A percentile compares a stretch with the other conserved stretches of the same genome.
Evolutionary conservation across 2,888 invertebrate species (phyloP).

Genomic region (Acrocera orbiculus): DNA sequence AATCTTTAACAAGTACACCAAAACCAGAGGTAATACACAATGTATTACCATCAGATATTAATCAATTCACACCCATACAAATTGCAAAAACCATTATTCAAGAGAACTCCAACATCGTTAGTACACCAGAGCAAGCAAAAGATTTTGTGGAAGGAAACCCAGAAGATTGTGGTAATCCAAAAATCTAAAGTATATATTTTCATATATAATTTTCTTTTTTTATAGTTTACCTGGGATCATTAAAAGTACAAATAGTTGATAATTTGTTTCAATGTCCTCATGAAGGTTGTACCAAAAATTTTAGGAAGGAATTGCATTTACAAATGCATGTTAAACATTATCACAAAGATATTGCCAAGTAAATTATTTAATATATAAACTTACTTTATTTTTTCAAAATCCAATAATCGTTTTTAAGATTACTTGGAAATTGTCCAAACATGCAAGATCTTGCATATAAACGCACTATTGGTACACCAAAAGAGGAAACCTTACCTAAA

Average conservation of each 20-base stretch:
- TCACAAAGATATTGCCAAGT: slow-evolving; percentile 61
- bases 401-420: slow-evolving; percentile 13
- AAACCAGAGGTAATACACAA: too few relatives aligned
- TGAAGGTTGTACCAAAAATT: slow-evolving; percentile 71
- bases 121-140: too few relatives aligned
- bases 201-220: neutral
- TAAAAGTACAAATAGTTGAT: slow-evolving; percentile 50
- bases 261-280: slow-evolving; percentile 55
- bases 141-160: too few relatives aligned
- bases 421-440: slow-evolving; percentile 62
- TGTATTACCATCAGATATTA: too few relatives aligned
- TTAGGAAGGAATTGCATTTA: slow-evolving; percentile 75
- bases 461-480: slow-evolving; percentile 46
- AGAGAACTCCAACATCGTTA: slow-evolving; percentile 10
- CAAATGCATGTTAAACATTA: slow-evolving; percentile 93
- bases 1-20: slow-evolving; percentile 13
- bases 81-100: too few relatives aligned
- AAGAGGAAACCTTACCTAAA: slow-evolving; percentile 25
- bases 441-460: slow-evolving; percentile 74
- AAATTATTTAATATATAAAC: slow-evolving; percentile 7
- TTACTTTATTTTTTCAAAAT: neutral
- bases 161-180: slow-evolving; percentile 22
- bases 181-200: neutral
- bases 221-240: slow-evolving; percentile 37
- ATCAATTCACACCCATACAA: too few relatives aligned